Evolutionary conservation across 2,888 invertebrate genomes (phyloP), one percentile per base, ranked within the genome.

Genomic region (Drosophila lutescens): DNA sequence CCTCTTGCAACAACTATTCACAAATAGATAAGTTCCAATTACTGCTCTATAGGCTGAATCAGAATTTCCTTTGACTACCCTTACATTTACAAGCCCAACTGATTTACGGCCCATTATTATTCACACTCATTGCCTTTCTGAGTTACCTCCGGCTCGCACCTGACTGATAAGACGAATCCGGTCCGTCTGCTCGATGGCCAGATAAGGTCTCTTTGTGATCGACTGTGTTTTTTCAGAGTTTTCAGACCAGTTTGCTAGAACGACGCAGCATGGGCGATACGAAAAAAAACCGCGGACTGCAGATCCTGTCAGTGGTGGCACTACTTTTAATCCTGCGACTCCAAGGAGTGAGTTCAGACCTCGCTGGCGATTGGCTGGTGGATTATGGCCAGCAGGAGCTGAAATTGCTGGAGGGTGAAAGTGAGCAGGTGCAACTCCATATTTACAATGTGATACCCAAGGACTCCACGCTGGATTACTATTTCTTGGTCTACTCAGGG

Each of bases 311-410:
- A 20, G 20, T 20, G 5, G 13, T 36, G 23, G n/a, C 1, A 4
- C 20, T 69, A 8, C 13, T 41, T 9, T 15, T 41, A 32, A 2
- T 63, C 5, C 10, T 36, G 9, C 47, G 7, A 10, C 10, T 55
- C 1, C 23, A 26, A 1, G 17, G 9, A 3, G 53, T 47, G 2
- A 9, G 9, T n/a, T 73, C 51, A 3, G 50, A 66, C 9, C 55
- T 78, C 30, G 81, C 69, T 0, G 86, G 86, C 20, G 46, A 76
- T 30, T 86, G 86, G 86, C 68, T 74, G 50, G 74, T 85, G 53
- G 63, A 65, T 10, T 86, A 65, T 54, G 78, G 47, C 0, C 40
- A 51, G n/a, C 49, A 23, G 0, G 43, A 59, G 34, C 26, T 82
- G 0, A 23, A 23, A 13, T 1, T 84, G 41, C 17, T 8, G 2